Conservation (phyloP, 2,797 vertebrate genomes). For the Acomys russatus region DNA sequence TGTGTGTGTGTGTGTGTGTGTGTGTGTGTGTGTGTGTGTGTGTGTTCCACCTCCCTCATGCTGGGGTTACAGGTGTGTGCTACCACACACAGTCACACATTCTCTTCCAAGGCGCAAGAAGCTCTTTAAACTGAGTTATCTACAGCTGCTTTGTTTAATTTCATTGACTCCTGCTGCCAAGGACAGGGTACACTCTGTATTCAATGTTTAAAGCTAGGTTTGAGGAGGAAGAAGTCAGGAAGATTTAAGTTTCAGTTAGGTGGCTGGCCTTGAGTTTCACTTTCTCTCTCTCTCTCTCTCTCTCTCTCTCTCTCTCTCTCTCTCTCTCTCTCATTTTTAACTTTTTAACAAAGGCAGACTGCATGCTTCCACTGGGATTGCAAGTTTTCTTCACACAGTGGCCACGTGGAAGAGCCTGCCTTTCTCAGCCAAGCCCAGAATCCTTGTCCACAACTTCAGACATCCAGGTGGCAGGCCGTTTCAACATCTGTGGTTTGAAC, state of each 20-base stretch:
- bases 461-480: background rate
- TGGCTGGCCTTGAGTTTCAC: background rate
- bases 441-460: background rate
- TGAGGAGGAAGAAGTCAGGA: background rate
- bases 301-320: background rate
- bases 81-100: too few species aligned
- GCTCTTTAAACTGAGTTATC: background rate
- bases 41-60: background rate
- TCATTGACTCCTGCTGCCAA: background rate
- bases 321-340: background rate
- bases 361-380: background rate
- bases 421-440: background rate
- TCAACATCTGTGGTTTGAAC: background rate
- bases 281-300: background rate
- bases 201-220: background rate
- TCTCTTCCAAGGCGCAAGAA: background rate
- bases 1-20: background rate
- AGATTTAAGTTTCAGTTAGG: background rate
- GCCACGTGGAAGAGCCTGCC: background rate
- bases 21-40: background rate
- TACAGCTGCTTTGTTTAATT: background rate
- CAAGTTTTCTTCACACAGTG: background rate
- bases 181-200: background rate
- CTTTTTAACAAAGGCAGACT: conserved; percentile 19
- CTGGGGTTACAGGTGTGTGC: background rate